These are phyloP conservation scores for Acrobeloides nanus DNA, from an alignment of 2,888 invertebrate genomes.

Conservation along the genomic window DNA sequence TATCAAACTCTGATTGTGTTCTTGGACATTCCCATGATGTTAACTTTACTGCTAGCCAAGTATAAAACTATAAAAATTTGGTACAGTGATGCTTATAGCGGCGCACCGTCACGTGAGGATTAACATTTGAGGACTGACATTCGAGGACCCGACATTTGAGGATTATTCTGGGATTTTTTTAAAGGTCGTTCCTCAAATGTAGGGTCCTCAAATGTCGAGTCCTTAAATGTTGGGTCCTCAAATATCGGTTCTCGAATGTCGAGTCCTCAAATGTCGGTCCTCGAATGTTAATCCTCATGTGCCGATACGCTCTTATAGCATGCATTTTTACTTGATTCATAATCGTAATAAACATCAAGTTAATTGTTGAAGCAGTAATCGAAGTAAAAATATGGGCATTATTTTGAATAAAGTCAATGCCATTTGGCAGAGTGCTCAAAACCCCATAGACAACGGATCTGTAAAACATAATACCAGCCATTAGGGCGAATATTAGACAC, in stretches of 20 bases:
- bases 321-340: conserved; percentile 71
- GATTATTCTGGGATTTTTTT: no score
- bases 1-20: conserved; percentile 89
- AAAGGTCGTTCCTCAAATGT: no score
- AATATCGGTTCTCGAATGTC: no score
- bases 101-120: no score
- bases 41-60: conserved; percentile 72
- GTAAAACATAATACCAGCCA: conserved; percentile 88
- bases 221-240: no score
- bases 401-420: conserved; percentile 20
- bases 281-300: no score
- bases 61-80: conserved; percentile 70
- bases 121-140: no score
- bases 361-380: conserved; percentile 84
- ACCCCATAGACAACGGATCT: conserved; percentile 67
- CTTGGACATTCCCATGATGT: conserved; percentile 67
- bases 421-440: conserved; percentile 23
- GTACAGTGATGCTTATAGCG: no score
- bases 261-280: no score
- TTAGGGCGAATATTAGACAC: conserved; percentile 76
- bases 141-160: no score
- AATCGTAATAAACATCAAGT: conserved; percentile 84
- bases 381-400: conserved; percentile 59
- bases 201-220: no score
- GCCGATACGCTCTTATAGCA: no score